A percentile compares a stretch with the other conserved stretches of the same genome.
Evolutionary conservation across 2,888 invertebrate genomes (phyloP).

Genomic region (Drosophila multiciliata): DNA sequence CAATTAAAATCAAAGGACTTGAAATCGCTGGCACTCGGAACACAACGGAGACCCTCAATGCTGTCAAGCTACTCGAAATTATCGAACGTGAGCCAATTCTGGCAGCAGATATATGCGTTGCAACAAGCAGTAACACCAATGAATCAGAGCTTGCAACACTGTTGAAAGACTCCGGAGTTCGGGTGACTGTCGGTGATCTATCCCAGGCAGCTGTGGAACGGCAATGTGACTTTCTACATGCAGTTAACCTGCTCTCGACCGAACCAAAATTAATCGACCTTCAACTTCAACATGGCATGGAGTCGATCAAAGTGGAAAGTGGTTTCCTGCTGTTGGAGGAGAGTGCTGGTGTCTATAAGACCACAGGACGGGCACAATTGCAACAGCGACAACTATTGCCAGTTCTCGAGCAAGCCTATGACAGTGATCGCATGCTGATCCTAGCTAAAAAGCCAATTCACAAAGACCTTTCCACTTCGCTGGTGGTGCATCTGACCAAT

Average conservation of each 20-base stretch:
- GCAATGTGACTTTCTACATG: slow-evolving; percentile 89
- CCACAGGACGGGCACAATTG: slow-evolving; percentile 83
- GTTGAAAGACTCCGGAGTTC: slow-evolving; percentile 87
- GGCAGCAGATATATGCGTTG: slow-evolving; percentile 88
- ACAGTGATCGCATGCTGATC: slow-evolving; percentile 88
- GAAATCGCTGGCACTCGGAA: slow-evolving; percentile 87
- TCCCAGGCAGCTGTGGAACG: slow-evolving; percentile 87
- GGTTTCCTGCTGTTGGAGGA: slow-evolving; percentile 92
- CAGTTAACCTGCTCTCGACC: slow-evolving; percentile 87
- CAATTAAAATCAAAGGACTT: slow-evolving; percentile 89
- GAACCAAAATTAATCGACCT: slow-evolving; percentile 84
- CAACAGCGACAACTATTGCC: slow-evolving; percentile 86
- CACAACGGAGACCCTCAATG: slow-evolving; percentile 88
- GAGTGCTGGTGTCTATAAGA: slow-evolving; percentile 85
- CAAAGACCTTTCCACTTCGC: slow-evolving; percentile 77
- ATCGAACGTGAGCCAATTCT: slow-evolving; percentile 91
- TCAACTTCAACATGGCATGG: slow-evolving; percentile 86
- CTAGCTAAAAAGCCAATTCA: slow-evolving; percentile 86
- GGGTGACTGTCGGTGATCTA: slow-evolving; percentile 88
- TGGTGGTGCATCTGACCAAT: slow-evolving; percentile 88
- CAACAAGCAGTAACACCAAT: slow-evolving; percentile 85
- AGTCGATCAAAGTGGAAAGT: slow-evolving; percentile 88
- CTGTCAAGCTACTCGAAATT: slow-evolving; percentile 87
- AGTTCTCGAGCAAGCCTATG: slow-evolving; percentile 88
- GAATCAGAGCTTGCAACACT: slow-evolving; percentile 86